phyloP scores from a whole-genome alignment of 2,888 invertebrate genomes.

The Capitulum mitella region DNA sequence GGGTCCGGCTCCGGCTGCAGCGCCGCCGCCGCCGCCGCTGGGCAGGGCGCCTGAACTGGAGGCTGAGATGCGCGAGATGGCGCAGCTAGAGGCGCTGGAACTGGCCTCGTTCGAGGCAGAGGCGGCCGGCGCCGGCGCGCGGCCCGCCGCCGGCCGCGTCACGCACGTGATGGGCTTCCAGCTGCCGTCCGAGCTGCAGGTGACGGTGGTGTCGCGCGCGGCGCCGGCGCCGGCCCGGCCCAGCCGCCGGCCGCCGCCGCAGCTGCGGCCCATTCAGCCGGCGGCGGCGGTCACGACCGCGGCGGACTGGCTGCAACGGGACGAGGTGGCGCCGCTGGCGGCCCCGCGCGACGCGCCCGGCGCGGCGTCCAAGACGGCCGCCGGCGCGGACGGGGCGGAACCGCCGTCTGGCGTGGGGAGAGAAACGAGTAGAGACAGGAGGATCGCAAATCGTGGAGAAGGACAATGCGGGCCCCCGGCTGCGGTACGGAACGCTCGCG shows the following conservation, averaged over 20 bases:
- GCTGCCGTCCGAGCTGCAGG: constrained; percentile 10
- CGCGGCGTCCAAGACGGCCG: neutral
- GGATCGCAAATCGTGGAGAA: no score
- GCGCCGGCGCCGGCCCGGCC: neutral
- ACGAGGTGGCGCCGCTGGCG: no score
- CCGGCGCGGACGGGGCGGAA: neutral
- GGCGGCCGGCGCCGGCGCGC: neutral
- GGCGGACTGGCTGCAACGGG: neutral
- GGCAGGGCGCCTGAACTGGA: neutral
- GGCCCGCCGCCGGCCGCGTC: neutral
- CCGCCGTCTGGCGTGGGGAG: no score
- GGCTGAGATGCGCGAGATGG: neutral
- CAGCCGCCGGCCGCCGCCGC: no score
- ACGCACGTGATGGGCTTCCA: neutral
- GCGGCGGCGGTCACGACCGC: no score
- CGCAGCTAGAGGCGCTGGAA: constrained; percentile 2
- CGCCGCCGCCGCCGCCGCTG: neutral
- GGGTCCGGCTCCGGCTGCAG: no score
- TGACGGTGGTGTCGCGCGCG: neutral
- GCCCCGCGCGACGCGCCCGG: no score
- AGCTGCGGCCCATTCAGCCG: no score
- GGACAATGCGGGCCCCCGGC: no score
- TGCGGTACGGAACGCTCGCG: no score
- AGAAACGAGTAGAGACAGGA: no score
- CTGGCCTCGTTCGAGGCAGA: constrained; percentile 6